phyloP scores from a whole-genome alignment of 2,113 vertebrate genomes.

The Cygnus buccinator region DNA sequence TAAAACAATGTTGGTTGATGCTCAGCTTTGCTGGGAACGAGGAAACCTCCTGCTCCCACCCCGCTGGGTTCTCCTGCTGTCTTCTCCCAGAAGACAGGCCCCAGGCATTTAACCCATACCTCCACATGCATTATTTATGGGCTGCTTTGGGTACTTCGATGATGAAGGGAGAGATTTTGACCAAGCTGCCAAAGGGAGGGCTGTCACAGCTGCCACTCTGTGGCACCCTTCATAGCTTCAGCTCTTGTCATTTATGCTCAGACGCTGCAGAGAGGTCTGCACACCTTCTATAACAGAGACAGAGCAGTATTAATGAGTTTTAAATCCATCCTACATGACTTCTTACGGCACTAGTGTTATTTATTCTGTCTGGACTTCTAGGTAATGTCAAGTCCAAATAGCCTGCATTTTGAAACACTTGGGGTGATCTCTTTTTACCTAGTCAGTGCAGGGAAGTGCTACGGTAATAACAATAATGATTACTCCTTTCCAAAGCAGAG shows the following conservation, averaged over 20 bases:
- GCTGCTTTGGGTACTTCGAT: neutral
- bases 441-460: neutral
- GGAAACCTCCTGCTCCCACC: neutral
- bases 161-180: neutral
- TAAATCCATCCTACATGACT: neutral
- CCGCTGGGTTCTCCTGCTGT: neutral
- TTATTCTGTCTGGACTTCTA: neutral
- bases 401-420: neutral
- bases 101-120: neutral
- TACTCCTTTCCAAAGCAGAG: neutral
- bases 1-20: accelerated
- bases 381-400: neutral
- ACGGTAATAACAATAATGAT: neutral
- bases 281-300: neutral
- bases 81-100: neutral
- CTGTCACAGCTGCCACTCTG: neutral
- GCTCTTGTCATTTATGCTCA: neutral
- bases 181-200: neutral
- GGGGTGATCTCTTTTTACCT: neutral
- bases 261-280: neutral
- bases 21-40: neutral
- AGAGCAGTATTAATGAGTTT: neutral
- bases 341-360: neutral
- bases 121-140: neutral
- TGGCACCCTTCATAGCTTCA: neutral